A percentile compares a stretch with the other conserved stretches of the same genome.
Conservation (phyloP, 2,797 vertebrate species). For the Rhincodon typus region DNA sequence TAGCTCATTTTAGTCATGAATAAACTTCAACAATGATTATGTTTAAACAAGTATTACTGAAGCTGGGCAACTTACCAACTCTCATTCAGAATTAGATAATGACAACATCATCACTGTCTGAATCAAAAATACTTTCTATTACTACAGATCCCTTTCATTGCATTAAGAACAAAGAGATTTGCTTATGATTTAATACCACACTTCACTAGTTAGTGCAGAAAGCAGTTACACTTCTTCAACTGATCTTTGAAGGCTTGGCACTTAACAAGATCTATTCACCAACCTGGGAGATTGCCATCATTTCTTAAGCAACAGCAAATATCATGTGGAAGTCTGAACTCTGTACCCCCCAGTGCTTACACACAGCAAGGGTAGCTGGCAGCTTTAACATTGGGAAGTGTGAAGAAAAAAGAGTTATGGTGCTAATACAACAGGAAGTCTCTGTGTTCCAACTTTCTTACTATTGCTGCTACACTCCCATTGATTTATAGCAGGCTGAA, state of each 20-base stretch:
- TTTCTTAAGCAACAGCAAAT: not conserved
- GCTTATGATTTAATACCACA: not conserved
- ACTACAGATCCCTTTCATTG: not conserved
- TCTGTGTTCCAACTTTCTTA: not conserved
- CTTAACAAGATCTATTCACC: not conserved
- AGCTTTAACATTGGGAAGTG: not conserved
- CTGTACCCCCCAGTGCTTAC: not conserved
- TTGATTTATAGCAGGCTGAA: not conserved
- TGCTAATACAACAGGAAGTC: not conserved
- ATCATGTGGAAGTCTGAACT: not conserved
- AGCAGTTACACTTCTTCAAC: not conserved
- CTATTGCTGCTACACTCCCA: not conserved
- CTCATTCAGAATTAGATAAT: slow-evolving; percentile 30
- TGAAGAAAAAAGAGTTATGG: not conserved
- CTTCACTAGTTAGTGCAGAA: not conserved
- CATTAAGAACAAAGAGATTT: not conserved
- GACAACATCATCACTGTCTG: slow-evolving; percentile 10
- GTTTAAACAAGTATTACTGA: not conserved
- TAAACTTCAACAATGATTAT: not conserved
- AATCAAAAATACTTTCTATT: slow-evolving; percentile 12
- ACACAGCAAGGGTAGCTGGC: not conserved
- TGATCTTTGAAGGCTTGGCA: not conserved
- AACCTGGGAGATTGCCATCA: not conserved
- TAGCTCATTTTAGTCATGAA: not conserved
- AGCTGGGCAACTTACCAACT: slow-evolving; percentile 20